Percentiles rank a stretch among this genome's conserved stretches.
These are phyloP conservation scores for Leucophenga montana DNA, from an alignment of 2,888 invertebrate species.

Conservation along the genomic window DNA sequence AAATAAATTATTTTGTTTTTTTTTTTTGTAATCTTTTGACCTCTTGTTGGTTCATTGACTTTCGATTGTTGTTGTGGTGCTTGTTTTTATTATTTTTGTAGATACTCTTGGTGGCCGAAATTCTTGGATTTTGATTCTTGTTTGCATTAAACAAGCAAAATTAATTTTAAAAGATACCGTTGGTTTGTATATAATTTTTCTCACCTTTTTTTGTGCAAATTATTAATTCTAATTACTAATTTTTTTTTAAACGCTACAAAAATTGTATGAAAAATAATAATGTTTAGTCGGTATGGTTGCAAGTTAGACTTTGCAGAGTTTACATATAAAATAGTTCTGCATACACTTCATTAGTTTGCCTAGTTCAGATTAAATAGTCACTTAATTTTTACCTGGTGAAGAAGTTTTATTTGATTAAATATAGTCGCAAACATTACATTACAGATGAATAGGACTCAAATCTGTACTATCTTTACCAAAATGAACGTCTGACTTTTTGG, in stretches of 20 bases:
- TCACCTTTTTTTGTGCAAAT: not conserved
- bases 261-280: too few species aligned
- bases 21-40: slow-evolving; percentile 52
- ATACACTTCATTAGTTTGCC: too few species aligned
- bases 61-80: slow-evolving; percentile 23
- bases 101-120: slow-evolving; percentile 35
- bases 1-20: slow-evolving; percentile 22
- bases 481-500: too few species aligned
- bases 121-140: slow-evolving; percentile 9
- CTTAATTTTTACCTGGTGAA: too few species aligned
- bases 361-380: too few species aligned
- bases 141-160: slow-evolving; percentile 24
- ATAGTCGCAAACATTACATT: too few species aligned
- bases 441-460: too few species aligned
- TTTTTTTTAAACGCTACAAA: not conserved
- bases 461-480: too few species aligned
- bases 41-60: slow-evolving; percentile 58
- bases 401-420: too few species aligned
- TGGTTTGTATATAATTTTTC: not conserved
- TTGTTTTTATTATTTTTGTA: slow-evolving; percentile 21
- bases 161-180: slow-evolving; percentile 4
- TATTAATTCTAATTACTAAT: slow-evolving; percentile 6
- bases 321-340: too few species aligned
- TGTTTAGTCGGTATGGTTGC: too few species aligned
- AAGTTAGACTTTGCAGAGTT: too few species aligned